Evolutionary conservation across 2,113 vertebrate species (phyloP), one percentile per base, ranked within the genome.

Genomic region (Caranx melampygus): DNA sequence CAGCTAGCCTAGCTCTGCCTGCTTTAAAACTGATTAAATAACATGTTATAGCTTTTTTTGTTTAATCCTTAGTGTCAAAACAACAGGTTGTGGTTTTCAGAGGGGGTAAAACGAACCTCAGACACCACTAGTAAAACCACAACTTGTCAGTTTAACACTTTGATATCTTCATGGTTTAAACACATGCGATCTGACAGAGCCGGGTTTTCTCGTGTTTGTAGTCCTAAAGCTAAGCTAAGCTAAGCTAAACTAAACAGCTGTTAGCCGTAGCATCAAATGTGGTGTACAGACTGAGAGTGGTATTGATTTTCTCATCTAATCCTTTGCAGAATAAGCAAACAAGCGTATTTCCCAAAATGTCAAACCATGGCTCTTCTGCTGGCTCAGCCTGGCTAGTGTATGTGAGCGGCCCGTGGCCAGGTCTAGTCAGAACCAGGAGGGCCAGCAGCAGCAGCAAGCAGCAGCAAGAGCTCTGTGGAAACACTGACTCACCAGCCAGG

Each of bases 401-500:
- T 60, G 40, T 14, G 37, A 71, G 78, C 5, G 54, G 78, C 74
- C 85, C 61, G 14, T 65, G 72, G 66, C 75, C 77, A 84, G 67
- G 59, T 84, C 84, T 66, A 45, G 54, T 84, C 54, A 63, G 84
- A 65, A 52, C 52, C 82, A 79, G 74, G 31, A 83, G 77, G 73
- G 57, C 77, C 83, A 75, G 67, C 70, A 65, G 77, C 71, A 26
- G 26, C 26, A 26, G 26, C 26, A 26, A 26, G 26, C 26, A 26
- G 26, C 26, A 26, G 26, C 26, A 26, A 26, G 26, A 60, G 79
- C 40, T 88, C 78, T 82, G 37, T 90, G 93, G 93, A 94, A 94
- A 92, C 60, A 84, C 75, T 94, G 91, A 94, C 84, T 92, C 90
- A 93, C 86, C 59, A 72, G 44, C 60, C 60, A 72, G 65, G 87